These are phyloP conservation scores for Leptopilina drosophilae DNA, from an alignment of 2,888 invertebrate species.

Conservation along the genomic window DNA sequence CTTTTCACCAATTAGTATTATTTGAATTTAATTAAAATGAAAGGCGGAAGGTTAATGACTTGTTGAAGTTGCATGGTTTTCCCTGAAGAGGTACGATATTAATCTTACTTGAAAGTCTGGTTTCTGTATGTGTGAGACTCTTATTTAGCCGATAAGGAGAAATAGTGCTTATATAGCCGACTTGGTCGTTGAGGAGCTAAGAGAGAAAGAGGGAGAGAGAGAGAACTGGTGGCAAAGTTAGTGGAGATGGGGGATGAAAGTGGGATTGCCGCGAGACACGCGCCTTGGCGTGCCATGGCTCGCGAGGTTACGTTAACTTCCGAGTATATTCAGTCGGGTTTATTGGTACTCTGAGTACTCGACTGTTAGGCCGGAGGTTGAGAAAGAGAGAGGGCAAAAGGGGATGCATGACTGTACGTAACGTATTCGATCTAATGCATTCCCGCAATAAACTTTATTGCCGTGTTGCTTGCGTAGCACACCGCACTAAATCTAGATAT, in stretches of 20 bases:
- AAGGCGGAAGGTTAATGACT: not conserved
- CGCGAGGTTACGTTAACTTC: constrained; percentile 67
- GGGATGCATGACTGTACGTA: constrained; percentile 54
- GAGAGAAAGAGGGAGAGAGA: constrained; percentile 31
- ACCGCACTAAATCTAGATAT: constrained; percentile 56
- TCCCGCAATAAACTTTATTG: constrained; percentile 75
- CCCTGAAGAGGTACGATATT: constrained; percentile 1
- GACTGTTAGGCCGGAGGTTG: constrained; percentile 50
- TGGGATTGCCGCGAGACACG: constrained; percentile 73
- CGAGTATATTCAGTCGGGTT: constrained; percentile 66
- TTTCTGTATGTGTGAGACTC: not conserved
- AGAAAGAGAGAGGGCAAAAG: constrained; percentile 50
- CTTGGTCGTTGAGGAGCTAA: constrained; percentile 14
- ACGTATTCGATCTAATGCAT: constrained; percentile 75
- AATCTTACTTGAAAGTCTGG: not conserved
- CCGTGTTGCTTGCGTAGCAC: constrained; percentile 67
- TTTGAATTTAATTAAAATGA: not conserved
- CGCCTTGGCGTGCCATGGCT: constrained; percentile 68
- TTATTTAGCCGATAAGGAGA: constrained; percentile 33
- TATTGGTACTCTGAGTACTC: constrained; percentile 66
- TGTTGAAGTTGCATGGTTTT: constrained; percentile 13
- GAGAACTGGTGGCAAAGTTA: constrained; percentile 48
- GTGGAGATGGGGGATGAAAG: constrained; percentile 60
- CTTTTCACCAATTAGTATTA: not conserved
- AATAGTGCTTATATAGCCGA: constrained; percentile 30